Base-by-base conservation (phyloP, 2,888 invertebrate species). In the Drosophila meridionalis region DNA sequence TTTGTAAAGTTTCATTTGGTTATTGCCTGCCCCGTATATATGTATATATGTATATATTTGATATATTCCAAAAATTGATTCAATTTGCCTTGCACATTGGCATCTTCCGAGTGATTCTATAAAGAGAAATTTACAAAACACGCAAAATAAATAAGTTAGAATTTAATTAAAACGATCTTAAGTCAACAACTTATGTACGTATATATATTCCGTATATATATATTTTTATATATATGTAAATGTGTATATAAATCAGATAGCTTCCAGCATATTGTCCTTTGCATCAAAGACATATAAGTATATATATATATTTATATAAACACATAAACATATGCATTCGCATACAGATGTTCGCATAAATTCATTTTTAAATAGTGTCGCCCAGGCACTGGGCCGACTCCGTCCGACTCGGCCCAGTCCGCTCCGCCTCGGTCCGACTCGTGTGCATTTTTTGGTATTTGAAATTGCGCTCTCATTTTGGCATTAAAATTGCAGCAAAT, bases 401-500 rank as follows among this genome's bases (percentile, higher is more conserved):
- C 36, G 28, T 26, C 11, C 26, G 6, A 6, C 14, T 6, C 26
- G 12, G 20, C 14, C 32, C 14, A 34, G 36, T n/a, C 20, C 26
- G 2, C 9, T 11, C 12, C 47, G 3, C 1, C 12, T 36, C 36
- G 34, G 8, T 20, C 32, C 38, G 28, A 11, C 38, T 43, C 43
- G 45, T 43, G 58, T 28, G n/a, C 56, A 40, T 57, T 68, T 60
- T 80, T 73, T 60, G 68, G 66, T 73, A 76, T 82, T 76, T 73
- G 73, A 73, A 81, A 81, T 79, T 76, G 80, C 71, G 83, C 81
- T 82, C 83, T 73, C 83, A 82, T 83, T 81, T 81, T 61, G 81
- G 80, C 81, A 81, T 81, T 81, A 81, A 81, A 81, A 81, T 81
- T 81, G 83, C 83, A 83, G 81, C 83, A 81, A 81, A 81, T 82